Percentiles rank a stretch among this genome's conserved stretches.
phyloP scores from a whole-genome alignment of 2,113 vertebrate genomes.

The Mesembrinibis cayennensis region DNA sequence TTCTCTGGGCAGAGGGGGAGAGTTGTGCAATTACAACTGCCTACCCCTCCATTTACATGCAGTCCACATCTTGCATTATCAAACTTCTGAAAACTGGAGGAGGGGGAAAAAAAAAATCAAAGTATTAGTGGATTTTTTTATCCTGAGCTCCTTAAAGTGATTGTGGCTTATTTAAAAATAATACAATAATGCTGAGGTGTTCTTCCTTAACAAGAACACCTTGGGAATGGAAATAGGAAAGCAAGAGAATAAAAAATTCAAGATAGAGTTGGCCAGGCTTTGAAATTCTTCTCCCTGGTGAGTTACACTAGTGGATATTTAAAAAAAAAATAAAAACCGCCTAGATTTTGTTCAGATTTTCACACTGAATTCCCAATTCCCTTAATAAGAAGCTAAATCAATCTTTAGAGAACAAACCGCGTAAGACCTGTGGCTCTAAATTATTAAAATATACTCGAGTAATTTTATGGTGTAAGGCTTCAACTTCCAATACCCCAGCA shows the following conservation, averaged over 20 bases:
- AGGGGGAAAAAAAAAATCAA: neutral
- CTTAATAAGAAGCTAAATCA: constrained; percentile 59
- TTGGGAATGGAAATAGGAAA: constrained; percentile 3
- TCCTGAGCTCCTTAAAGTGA: neutral
- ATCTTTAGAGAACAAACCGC: constrained; percentile 56
- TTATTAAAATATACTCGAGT: constrained; percentile 47
- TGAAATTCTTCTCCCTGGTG: constrained; percentile 28
- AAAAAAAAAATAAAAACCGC: neutral
- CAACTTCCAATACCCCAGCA: neutral
- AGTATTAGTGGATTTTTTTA: constrained; percentile 4
- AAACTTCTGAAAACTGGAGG: neutral
- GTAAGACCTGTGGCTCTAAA: constrained; percentile 31
- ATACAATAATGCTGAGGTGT: constrained; percentile 12
- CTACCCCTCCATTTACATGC: neutral
- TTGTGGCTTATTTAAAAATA: constrained; percentile 47
- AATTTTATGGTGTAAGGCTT: neutral
- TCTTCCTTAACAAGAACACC: constrained; percentile 48
- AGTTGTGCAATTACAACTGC: neutral
- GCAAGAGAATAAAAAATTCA: constrained; percentile 20
- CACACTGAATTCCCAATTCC: constrained; percentile 42
- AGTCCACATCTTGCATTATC: neutral
- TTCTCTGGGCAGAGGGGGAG: neutral
- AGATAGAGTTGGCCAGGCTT: constrained; percentile 10
- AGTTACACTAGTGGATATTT: constrained; percentile 21
- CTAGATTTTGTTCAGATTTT: constrained; percentile 43